These are phyloP conservation scores for Spisula subtruncata DNA, from an alignment of 2,888 invertebrate species.

Conservation along the genomic window DNA sequence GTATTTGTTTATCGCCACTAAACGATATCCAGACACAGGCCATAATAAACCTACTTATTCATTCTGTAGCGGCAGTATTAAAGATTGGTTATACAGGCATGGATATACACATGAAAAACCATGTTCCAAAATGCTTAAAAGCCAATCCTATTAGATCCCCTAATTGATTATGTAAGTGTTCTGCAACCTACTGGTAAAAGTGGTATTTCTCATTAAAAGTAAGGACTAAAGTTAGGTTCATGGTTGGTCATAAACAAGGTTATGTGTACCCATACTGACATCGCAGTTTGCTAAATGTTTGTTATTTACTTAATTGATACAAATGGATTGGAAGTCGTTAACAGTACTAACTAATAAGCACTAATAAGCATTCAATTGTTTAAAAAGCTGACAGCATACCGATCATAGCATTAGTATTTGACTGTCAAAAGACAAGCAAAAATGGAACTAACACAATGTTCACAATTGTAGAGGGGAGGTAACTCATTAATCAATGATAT, in stretches of 20 bases:
- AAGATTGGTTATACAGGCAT: neutral
- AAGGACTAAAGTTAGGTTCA: neutral
- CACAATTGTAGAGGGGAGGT: too few relatives aligned
- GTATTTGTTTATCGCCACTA: constrained; percentile 7
- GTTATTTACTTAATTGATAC: neutral
- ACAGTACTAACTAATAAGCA: too few relatives aligned
- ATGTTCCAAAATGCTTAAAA: neutral
- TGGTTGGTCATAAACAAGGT: neutral
- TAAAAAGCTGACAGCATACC: neutral
- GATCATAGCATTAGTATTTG: too few relatives aligned
- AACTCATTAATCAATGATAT: too few relatives aligned
- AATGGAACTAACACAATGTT: too few relatives aligned
- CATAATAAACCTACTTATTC: neutral
- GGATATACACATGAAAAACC: neutral
- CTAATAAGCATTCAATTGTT: neutral
- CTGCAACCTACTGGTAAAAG: neutral
- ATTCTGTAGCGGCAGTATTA: neutral
- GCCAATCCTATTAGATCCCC: neutral
- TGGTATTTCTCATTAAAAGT: neutral
- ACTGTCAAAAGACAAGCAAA: neutral
- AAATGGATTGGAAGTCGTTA: neutral
- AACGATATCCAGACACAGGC: neutral
- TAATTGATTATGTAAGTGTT: neutral
- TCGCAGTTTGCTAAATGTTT: neutral
- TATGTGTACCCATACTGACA: neutral